phyloP scores from a whole-genome alignment of 2,797 vertebrate genomes.

The Erpetoichthys calabaricus region DNA sequence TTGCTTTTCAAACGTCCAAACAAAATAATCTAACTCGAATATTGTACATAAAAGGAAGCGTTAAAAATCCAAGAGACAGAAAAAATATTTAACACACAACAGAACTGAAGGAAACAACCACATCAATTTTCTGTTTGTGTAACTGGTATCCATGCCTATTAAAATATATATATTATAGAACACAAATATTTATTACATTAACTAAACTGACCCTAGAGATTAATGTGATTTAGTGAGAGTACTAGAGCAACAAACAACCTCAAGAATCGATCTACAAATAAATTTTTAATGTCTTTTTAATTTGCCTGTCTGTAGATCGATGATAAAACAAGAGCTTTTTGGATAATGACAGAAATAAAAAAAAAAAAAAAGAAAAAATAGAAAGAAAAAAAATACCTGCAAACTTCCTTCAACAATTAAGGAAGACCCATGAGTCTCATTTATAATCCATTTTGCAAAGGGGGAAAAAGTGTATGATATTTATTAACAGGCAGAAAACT shows the following conservation, averaged over 20 bases:
- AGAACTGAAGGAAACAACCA: constrained; percentile 28
- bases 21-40: no score
- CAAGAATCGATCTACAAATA: constrained; percentile 14
- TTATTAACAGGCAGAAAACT: constrained; percentile 16
- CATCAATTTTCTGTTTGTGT: constrained; percentile 18
- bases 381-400: neutral
- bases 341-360: constrained; percentile 20
- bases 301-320: constrained; percentile 15
- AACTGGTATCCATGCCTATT: constrained; percentile 11
- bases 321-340: constrained; percentile 16
- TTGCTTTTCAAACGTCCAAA: no score
- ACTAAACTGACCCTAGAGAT: constrained; percentile 19
- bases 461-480: constrained; percentile 3
- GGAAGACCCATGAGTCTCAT: neutral
- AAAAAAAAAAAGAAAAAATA: no score
- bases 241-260: constrained; percentile 9
- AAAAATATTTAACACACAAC: constrained; percentile 4
- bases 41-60: neutral
- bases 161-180: constrained; percentile 3
- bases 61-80: constrained; percentile 21
- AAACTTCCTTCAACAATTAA: constrained; percentile 8
- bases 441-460: constrained; percentile 12
- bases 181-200: constrained; percentile 20
- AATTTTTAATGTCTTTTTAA: constrained; percentile 20
- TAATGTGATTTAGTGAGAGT: constrained; percentile 14